Base-by-base conservation (phyloP, 1,140 invertebrate species). In the Cydia pomonella region DNA sequence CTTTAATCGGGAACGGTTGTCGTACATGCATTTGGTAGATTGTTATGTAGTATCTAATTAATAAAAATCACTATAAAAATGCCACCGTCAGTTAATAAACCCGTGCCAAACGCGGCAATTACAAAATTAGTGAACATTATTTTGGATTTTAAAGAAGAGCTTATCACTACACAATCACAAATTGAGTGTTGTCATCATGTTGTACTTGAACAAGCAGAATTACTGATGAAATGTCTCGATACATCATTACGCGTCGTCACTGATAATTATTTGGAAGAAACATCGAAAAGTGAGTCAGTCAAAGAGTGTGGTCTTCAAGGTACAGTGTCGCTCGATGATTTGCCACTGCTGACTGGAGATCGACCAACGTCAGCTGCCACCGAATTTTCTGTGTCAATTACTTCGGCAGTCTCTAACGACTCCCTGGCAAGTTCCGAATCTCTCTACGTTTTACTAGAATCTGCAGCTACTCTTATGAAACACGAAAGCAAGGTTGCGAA, bases 111-210 rank as follows among this genome's bases (percentile, higher is more conserved):
- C 1, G 53, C 3, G 53, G 3, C 53, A 10, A 9, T 53, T 18
- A 12, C 21, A 23, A 59, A 23, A 23, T 59, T 59, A 3, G 18
- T 23, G 53, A 23, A 59, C 10, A 12, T 23, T 23, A 23, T 23
- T 59, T 59, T 59, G 53, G 9, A 59, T 23, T 59, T 59, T 59
- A 59, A 59, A 59, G 53, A 18, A 59, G 53, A 59, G 53, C 18
- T 59, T 23, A 10, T 59, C 21, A 59, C 23, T 23, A 23, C 12
- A 21, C 16, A 59, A 59, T 23, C 53, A 3, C 53, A 23, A 23
- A 59, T 23, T 59, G 53, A 59, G 21, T 59, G 21, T 21, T 23
- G 21, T 6, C 21, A 12, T 2, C 7, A 3, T 16, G 47, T n/a
- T 59, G 7, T 59, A 6, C 53, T 6, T 9, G 53, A 59, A 59